A percentile compares a stretch with the other conserved stretches of the same genome.
Conservation (phyloP, 2,113 vertebrate genomes). For the Tenrec ecaudatus region DNA sequence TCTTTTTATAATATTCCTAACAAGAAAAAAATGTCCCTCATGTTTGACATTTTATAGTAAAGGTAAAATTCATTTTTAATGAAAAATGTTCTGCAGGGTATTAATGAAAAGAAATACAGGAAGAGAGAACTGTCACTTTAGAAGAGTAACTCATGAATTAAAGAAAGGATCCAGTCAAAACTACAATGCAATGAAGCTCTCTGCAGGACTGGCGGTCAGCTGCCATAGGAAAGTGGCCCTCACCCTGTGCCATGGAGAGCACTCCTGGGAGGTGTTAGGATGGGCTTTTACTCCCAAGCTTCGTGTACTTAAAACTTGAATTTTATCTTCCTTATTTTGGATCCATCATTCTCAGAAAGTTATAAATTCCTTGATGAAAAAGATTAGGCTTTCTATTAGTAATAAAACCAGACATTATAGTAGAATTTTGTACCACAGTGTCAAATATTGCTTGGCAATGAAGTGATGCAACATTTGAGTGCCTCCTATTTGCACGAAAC, state of each 20-base stretch:
- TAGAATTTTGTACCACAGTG: not conserved
- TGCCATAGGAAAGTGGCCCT: no score
- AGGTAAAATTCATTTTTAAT: constrained; percentile 74
- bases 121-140: constrained; percentile 42
- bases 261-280: not conserved
- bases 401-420: not conserved
- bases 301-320: not conserved
- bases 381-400: not conserved
- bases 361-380: not conserved
- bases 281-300: not conserved
- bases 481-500: constrained; percentile 7
- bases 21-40: constrained; percentile 70
- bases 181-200: not conserved
- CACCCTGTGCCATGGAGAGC: not conserved
- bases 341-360: not conserved
- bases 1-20: constrained; percentile 46
- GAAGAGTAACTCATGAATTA: constrained; percentile 68
- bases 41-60: constrained; percentile 76
- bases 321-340: not conserved
- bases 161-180: not conserved
- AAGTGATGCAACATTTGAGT: not conserved
- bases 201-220: not conserved
- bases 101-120: constrained; percentile 68
- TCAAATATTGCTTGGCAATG: not conserved
- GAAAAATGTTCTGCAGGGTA: constrained; percentile 63